These are phyloP conservation scores for Pinna nobilis DNA, from an alignment of 1,140 invertebrate species.

Conservation along the genomic window DNA sequence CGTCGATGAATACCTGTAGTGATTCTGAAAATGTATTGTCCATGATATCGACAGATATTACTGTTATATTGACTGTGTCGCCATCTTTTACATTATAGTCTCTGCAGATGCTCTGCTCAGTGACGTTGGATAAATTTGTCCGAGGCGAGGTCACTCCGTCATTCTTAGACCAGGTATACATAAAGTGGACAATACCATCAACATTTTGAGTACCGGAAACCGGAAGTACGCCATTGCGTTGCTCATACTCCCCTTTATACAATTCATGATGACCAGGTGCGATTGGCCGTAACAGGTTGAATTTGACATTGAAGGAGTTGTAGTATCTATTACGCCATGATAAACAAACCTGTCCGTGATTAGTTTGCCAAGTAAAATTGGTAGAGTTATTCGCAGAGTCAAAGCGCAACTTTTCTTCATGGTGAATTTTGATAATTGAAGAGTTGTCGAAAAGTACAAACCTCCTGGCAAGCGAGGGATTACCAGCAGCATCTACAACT, in stretches of 20 bases:
- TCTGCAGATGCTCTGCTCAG: constrained; percentile 28
- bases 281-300: constrained; percentile 37
- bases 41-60: constrained; percentile 38
- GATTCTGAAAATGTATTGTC: constrained; percentile 25
- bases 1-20: constrained; percentile 39
- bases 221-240: constrained; percentile 24
- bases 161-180: background rate
- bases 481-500: constrained; percentile 50
- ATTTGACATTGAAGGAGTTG: constrained; percentile 21
- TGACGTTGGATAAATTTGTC: constrained; percentile 25
- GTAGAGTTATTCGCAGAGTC: constrained; percentile 21
- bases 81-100: constrained; percentile 33
- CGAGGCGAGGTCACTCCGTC: constrained; percentile 4
- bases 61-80: constrained; percentile 23
- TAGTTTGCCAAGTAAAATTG: constrained; percentile 41
- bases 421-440: constrained; percentile 17
- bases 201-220: constrained; percentile 32
- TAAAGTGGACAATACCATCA: constrained; percentile 37
- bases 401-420: constrained; percentile 9
- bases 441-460: constrained; percentile 54
- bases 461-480: constrained; percentile 33
- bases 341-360: constrained; percentile 22
- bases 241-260: constrained; percentile 33
- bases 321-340: constrained; percentile 39
- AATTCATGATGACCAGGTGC: background rate